Conservation (phyloP, 1,140 invertebrate species). For the Drosophila littoralis region DNA sequence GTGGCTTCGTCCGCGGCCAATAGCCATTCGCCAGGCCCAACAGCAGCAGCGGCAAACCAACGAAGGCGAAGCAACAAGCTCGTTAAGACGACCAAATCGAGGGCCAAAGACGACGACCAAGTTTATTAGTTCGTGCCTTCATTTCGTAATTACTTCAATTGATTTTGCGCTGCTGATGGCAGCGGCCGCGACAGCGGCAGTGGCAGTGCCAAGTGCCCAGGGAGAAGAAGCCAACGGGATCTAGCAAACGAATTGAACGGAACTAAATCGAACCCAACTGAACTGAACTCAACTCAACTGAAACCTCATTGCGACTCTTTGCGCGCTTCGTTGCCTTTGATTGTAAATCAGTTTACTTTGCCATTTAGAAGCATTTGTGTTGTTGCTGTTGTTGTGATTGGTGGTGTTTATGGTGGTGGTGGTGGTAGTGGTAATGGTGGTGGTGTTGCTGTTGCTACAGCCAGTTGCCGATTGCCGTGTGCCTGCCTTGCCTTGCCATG, state of each 20-base stretch:
- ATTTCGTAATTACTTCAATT: slow-evolving; percentile 83
- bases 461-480: slow-evolving; percentile 29
- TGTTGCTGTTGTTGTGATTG: slow-evolving; percentile 30
- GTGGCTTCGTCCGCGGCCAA: slow-evolving; percentile 62
- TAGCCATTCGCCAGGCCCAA: slow-evolving; percentile 33
- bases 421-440: slow-evolving; percentile 20
- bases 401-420: slow-evolving; percentile 12
- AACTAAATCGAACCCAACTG: slow-evolving; percentile 50
- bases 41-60: slow-evolving; percentile 12
- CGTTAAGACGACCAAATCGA: slow-evolving; percentile 59
- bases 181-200: slow-evolving; percentile 4
- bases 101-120: slow-evolving; percentile 71
- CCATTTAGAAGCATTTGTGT: slow-evolving; percentile 80
- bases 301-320: slow-evolving; percentile 71
- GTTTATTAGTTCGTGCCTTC: slow-evolving; percentile 83
- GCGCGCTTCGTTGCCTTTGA: slow-evolving; percentile 81
- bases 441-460: slow-evolving; percentile 11
- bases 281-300: slow-evolving; percentile 31
- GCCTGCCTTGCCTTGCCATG: slow-evolving; percentile 38
- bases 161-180: slow-evolving; percentile 80
- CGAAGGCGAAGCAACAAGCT: slow-evolving; percentile 24
- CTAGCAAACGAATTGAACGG: slow-evolving; percentile 64
- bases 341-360: slow-evolving; percentile 83
- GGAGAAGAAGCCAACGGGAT: slow-evolving; percentile 47
- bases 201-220: slow-evolving; percentile 33